phyloP scores from a whole-genome alignment of 2,113 vertebrate species.

The Loxodonta africana region DNA sequence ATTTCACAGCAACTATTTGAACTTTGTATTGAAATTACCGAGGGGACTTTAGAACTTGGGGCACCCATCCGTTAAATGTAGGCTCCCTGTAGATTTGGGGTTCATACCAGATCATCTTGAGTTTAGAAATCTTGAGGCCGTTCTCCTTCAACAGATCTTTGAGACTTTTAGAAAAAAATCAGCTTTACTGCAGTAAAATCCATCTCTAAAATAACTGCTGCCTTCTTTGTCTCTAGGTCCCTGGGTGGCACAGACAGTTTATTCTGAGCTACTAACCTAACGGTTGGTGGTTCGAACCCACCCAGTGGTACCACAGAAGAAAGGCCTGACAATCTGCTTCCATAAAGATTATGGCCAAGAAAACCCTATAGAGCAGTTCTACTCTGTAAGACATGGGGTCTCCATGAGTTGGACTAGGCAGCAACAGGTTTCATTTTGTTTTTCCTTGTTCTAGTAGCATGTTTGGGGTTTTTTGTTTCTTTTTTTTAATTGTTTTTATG shows the following conservation, averaged over 20 bases:
- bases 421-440: no score
- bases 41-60: constrained; percentile 51
- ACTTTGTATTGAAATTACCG: constrained; percentile 37
- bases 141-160: background rate
- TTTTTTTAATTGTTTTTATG: background rate
- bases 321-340: background rate
- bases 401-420: background rate
- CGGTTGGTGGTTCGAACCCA: background rate
- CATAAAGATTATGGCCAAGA: background rate
- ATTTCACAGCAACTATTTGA: constrained; percentile 73
- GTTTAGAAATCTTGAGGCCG: background rate
- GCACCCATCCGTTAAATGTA: constrained; percentile 54
- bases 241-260: background rate
- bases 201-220: constrained; percentile 25
- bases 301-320: background rate
- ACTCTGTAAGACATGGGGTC: background rate
- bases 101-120: constrained; percentile 50
- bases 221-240: constrained; percentile 12
- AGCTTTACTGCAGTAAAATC: constrained; percentile 24
- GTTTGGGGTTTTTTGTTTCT: background rate
- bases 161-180: background rate
- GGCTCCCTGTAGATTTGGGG: background rate
- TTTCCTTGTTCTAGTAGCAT: background rate
- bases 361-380: background rate
- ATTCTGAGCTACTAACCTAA: background rate